phyloP scores from a whole-genome alignment of 2,113 vertebrate genomes.

The Salvelinus fontinalis region DNA sequence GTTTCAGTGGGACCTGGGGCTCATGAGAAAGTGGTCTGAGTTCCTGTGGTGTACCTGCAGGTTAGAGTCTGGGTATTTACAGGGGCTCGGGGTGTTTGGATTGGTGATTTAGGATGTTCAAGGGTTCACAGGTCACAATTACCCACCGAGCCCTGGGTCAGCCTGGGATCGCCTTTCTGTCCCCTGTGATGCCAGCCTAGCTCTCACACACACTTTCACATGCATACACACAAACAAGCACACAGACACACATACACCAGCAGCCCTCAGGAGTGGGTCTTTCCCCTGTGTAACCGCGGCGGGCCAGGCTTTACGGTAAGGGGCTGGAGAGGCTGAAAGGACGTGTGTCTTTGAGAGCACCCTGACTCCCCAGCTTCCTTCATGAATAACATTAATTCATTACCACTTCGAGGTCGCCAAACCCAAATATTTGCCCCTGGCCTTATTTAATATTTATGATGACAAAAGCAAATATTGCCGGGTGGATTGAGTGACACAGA shows the following conservation, averaged over 20 bases:
- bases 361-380: slow-evolving; percentile 43
- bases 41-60: not conserved
- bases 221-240: not conserved
- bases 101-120: slow-evolving; percentile 68
- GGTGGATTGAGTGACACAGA: slow-evolving; percentile 70
- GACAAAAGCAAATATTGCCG: slow-evolving; percentile 73
- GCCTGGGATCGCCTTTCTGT: slow-evolving; percentile 53
- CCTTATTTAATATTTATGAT: slow-evolving; percentile 79
- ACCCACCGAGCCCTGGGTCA: slow-evolving; percentile 61
- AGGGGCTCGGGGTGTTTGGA: slow-evolving; percentile 59
- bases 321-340: slow-evolving; percentile 60
- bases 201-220: slow-evolving; percentile 12
- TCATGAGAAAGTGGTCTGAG: slow-evolving; percentile 20
- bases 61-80: slow-evolving; percentile 42
- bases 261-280: not conserved
- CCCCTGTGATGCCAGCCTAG: slow-evolving; percentile 38
- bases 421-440: slow-evolving; percentile 74
- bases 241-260: not conserved
- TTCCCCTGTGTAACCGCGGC: slow-evolving; percentile 55
- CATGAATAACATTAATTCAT: slow-evolving; percentile 76
- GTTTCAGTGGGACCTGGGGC: slow-evolving; percentile 31
- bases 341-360: slow-evolving; percentile 41
- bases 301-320: slow-evolving; percentile 61
- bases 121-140: slow-evolving; percentile 64
- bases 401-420: slow-evolving; percentile 72